phyloP scores from a whole-genome alignment of 2,113 vertebrate species.

The Nanorana parkeri region DNA sequence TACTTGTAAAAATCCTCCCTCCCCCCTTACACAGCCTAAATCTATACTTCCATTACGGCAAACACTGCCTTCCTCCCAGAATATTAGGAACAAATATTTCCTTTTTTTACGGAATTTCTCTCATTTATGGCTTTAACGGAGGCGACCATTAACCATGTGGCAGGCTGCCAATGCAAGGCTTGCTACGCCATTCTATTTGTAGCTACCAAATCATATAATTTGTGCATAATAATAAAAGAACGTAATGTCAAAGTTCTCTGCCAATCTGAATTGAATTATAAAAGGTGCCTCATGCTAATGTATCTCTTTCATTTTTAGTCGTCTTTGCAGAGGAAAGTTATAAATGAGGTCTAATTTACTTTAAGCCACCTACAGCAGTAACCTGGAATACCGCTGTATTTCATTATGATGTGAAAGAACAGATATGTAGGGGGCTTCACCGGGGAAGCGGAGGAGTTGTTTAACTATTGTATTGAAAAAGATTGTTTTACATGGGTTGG shows the following conservation, averaged over 20 bases:
- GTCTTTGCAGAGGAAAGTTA: slow-evolving; percentile 36
- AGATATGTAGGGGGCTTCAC: slow-evolving; percentile 17
- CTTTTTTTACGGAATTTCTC: slow-evolving; percentile 34
- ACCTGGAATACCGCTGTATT: slow-evolving; percentile 21
- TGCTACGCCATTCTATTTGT: slow-evolving; percentile 31
- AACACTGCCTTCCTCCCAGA: neutral
- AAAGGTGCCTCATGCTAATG: slow-evolving; percentile 47
- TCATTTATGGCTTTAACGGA: slow-evolving; percentile 12
- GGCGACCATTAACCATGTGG: slow-evolving; percentile 45
- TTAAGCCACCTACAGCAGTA: slow-evolving; percentile 44
- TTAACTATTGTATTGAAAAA: slow-evolving; percentile 41
- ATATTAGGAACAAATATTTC: slow-evolving; percentile 23
- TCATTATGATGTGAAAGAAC: slow-evolving; percentile 33
- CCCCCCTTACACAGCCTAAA: neutral
- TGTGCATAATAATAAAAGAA: slow-evolving; percentile 46
- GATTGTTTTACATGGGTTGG: slow-evolving; percentile 5
- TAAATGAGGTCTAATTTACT: slow-evolving; percentile 52
- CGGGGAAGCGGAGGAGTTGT: slow-evolving; percentile 11
- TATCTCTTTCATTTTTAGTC: slow-evolving; percentile 50
- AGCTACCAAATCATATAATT: slow-evolving; percentile 50
- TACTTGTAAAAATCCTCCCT: neutral
- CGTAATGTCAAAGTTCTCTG: slow-evolving; percentile 46
- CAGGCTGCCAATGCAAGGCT: slow-evolving; percentile 39
- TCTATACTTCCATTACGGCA: slow-evolving; percentile 11
- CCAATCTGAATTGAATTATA: slow-evolving; percentile 50